Conservation (phyloP, 2,113 vertebrate species). For the Solenodon paradoxus region DNA sequence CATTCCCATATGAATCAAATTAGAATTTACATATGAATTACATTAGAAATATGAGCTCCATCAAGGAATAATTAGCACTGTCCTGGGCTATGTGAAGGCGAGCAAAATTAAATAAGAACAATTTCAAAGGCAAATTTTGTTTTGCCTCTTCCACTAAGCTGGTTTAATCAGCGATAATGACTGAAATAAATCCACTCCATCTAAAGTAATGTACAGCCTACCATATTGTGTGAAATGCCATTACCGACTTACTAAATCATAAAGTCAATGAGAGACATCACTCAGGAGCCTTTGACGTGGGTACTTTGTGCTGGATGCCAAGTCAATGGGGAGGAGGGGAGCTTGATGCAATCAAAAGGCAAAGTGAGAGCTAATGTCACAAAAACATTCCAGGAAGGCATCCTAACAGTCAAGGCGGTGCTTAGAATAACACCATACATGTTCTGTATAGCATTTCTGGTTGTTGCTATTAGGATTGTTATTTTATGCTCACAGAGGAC, state of each 20-base stretch:
- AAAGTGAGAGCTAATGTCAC: accelerated
- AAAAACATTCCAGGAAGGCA: background rate
- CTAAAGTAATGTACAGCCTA: conserved; percentile 67
- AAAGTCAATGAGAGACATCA: conserved; percentile 7
- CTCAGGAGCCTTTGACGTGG: background rate
- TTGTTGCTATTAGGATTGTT: background rate
- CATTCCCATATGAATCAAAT: conserved; percentile 86
- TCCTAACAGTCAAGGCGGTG: background rate
- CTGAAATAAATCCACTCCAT: conserved; percentile 81
- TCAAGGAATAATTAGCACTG: conserved; percentile 88
- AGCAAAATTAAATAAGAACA: conserved; percentile 87
- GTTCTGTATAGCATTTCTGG: background rate
- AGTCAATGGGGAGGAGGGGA: background rate
- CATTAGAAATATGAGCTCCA: conserved; percentile 87
- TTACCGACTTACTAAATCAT: conserved; percentile 69
- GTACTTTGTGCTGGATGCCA: conserved; percentile 42
- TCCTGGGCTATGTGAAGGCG: conserved; percentile 85
- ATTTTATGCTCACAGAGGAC: conserved; percentile 14
- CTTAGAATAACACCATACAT: too few relatives aligned
- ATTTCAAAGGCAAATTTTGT: conserved; percentile 87
- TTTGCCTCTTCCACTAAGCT: conserved; percentile 84
- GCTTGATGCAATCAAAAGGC: background rate
- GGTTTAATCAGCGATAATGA: conserved; percentile 87
- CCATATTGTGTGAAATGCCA: conserved; percentile 76
- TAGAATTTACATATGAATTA: conserved; percentile 89